A percentile compares a stretch with the other conserved stretches of the same genome.
phyloP scores from a whole-genome alignment of 2,888 invertebrate genomes.

The Limenitis camilla region DNA sequence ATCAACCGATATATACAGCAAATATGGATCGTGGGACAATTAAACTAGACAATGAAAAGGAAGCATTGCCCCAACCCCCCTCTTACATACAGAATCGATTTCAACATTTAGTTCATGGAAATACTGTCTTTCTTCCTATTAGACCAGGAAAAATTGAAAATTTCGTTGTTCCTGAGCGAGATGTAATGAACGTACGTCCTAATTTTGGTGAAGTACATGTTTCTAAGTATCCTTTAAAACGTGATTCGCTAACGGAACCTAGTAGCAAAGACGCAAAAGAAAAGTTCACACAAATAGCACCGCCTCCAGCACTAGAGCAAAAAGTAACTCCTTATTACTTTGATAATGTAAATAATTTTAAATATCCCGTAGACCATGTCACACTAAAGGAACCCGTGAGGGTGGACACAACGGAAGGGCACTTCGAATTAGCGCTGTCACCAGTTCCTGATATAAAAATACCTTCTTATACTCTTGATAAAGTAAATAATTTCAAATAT shows the following conservation, averaged over 20 bases:
- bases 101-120: not conserved
- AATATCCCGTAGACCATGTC: too few relatives aligned
- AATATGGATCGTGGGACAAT: not conserved
- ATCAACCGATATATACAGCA: not conserved
- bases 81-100: slow-evolving; percentile 6
- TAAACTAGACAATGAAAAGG: not conserved
- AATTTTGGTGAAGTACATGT: slow-evolving; percentile 1
- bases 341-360: too few relatives aligned
- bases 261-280: not conserved
- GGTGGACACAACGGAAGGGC: not conserved
- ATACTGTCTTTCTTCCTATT: not conserved
- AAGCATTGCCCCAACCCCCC: slow-evolving; percentile 1
- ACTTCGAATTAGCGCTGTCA: too few relatives aligned
- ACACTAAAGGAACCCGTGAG: too few relatives aligned
- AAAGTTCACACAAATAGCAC: too few relatives aligned
- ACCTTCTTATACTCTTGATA: too few relatives aligned
- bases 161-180: not conserved
- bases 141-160: not conserved
- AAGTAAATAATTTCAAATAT: too few relatives aligned
- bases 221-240: not conserved
- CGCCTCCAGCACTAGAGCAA: too few relatives aligned
- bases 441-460: too few relatives aligned
- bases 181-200: not conserved
- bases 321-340: too few relatives aligned
- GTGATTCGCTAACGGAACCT: too few relatives aligned